Evolutionary conservation across 2,888 invertebrate genomes (phyloP), one percentile per base, ranked within the genome.

Genomic region (Julus scandinavius): DNA sequence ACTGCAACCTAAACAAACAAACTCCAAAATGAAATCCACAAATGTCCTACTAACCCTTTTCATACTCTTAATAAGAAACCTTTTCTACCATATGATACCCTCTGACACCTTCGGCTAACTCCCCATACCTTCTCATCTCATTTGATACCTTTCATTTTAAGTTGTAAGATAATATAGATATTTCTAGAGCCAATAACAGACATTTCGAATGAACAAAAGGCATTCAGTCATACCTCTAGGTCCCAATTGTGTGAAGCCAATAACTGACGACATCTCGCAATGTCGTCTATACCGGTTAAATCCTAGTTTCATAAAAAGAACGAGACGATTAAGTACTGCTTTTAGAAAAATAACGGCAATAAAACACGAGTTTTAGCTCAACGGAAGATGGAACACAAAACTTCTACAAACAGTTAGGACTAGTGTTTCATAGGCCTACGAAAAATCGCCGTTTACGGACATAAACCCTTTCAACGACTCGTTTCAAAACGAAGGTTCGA

Each of bases 1-100:
- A 89, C 89, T 6, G 89, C 89, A 84, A 89, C 88, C 89, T 89
- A 72, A 50, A 50, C 13, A 86, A 49, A 86, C n/a, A 45, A 85
- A 41, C 40, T 29, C 29, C 29, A 29, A 29, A 29, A 29, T 29
- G 29, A 29, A 29, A 29, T 29, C 29, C 29, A 29, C 29, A 29
- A 29, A 29, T 29, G 29, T 29, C 29, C 29, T 29, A 29, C 29
- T 29, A 29, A 29, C 29, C 29, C 29, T 29, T 29, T 29, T 29
- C 29, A 29, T 29, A 29, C 29, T 29, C 29, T 29, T 29, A 29
- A 29, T 29, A 29, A 29, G 29, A 29, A 29, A 29, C 29, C 29
- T 29, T 29, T 29, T 29, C 29, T 29, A 29, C 29, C 29, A 29
- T 29, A 29, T 29, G 29, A 29, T 1, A 29, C 29, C 29, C 29